A percentile compares a stretch with the other conserved stretches of the same genome.
phyloP scores from a whole-genome alignment of 1,140 invertebrate genomes.

The Drosophila chauvacae region DNA sequence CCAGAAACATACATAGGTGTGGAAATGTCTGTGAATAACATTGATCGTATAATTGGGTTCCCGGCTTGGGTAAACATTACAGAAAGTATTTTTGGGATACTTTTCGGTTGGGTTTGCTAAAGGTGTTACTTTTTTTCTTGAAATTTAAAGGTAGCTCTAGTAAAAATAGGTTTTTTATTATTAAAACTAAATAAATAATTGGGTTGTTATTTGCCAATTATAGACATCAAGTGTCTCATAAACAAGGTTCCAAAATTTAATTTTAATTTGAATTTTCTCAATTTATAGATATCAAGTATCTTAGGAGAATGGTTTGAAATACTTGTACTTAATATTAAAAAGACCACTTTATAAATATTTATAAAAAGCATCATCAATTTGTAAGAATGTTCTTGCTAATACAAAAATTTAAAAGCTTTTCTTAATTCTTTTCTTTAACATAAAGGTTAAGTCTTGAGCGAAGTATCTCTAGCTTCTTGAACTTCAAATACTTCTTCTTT shows the following conservation, averaged over 20 bases:
- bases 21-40: slow-evolving; percentile 8
- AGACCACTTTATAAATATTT: background rate
- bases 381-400: background rate
- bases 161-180: background rate
- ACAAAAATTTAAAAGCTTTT: background rate
- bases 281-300: background rate
- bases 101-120: background rate
- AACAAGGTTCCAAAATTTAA: background rate
- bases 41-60: slow-evolving; percentile 4
- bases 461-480: background rate
- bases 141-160: background rate
- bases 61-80: slow-evolving; percentile 1
- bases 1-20: background rate
- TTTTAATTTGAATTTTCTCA: background rate
- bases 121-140: background rate
- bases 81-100: background rate
- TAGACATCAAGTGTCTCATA: background rate
- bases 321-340: background rate
- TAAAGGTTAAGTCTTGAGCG: no score
- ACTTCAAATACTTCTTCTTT: background rate
- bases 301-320: background rate
- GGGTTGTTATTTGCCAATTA: no score
- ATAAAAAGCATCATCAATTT: background rate
- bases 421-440: background rate
- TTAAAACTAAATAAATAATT: fast-evolving